Percentiles rank a stretch among this genome's conserved stretches.
Conservation (phyloP, 2,797 vertebrate species). For the Poeciliopsis infans region DNA sequence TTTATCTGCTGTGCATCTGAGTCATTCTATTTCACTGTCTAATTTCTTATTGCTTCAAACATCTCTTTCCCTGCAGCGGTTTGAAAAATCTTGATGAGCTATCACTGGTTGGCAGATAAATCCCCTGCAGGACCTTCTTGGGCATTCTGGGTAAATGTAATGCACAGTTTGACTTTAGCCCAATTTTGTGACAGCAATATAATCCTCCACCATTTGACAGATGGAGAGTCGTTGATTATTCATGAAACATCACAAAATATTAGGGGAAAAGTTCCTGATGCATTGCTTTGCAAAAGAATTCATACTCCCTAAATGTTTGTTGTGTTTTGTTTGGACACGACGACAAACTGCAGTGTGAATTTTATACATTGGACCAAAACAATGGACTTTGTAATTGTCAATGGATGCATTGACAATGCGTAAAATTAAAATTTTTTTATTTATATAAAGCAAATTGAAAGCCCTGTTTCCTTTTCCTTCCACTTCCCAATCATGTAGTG, state of each 20-base stretch:
- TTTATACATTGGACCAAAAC: background rate
- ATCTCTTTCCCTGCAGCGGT: slow-evolving; percentile 69
- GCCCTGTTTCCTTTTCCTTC: background rate
- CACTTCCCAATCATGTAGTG: background rate
- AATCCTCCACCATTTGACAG: slow-evolving; percentile 49
- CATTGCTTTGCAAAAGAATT: background rate
- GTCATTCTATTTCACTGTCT: slow-evolving; percentile 81
- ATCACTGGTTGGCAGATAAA: slow-evolving; percentile 67
- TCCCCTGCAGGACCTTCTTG: slow-evolving; percentile 54
- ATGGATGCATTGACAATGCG: background rate
- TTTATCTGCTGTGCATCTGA: slow-evolving; percentile 79
- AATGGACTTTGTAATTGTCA: background rate
- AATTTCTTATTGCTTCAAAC: slow-evolving; percentile 80
- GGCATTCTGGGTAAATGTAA: slow-evolving; percentile 59
- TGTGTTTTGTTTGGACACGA: background rate
- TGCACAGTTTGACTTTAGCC: slow-evolving; percentile 49
- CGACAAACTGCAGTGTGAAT: background rate
- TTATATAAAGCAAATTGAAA: background rate
- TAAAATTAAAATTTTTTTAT: no score
- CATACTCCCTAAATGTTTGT: background rate
- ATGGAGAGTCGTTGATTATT: slow-evolving; percentile 58
- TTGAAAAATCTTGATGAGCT: slow-evolving; percentile 60
- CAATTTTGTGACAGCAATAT: slow-evolving; percentile 43
- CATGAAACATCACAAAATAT: slow-evolving; percentile 41
- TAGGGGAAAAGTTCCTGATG: slow-evolving; percentile 41